Base-by-base conservation (phyloP, 2,113 vertebrate genomes). In the Cryptotis parvus region DNA sequence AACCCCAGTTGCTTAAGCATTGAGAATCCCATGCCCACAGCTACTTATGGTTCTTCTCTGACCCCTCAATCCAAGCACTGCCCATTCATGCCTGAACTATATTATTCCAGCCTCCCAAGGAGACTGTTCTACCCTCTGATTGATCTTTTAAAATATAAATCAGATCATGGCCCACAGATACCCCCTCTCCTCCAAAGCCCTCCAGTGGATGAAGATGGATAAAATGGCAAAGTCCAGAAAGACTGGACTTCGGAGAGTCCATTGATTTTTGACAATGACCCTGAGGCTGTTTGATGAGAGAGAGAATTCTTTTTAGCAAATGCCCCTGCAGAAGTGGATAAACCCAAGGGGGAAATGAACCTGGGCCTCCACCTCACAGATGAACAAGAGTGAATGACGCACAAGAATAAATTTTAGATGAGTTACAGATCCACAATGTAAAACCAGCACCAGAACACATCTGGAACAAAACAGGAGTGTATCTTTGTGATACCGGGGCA, bases 241-340 rank as follows among this genome's bases (percentile, higher is more conserved):
- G 22, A 91, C 55, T 66, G 63, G 37, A 11, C 12, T 31, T 55
- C 4, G 69, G 4, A 80, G 58, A 88, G 35, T 15, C 52, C 0
- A 66, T 77, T 89, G 92, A 80, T 91, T 93, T 89, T 81, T 80
- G 80, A 86, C n/a, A 22, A 85, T 91, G 55, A 55, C 61, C 61
- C 76, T 45, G 0, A 20, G 84, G 73, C 76, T 37, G 1, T 39
- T 63, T 31, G 31, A 10, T 11, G 68, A 79, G 80, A 41, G 66
- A 27, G 72, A 61, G 82, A 11, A 61, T 69, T 4, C n/a, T 49
- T 75, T 89, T 70, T 52, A 88, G 93, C 33, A 81, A 66, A 29
- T n/a, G 84, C 45, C n/a, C 69, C 27, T 9, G 52, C 87, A 43
- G 43, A 35, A 73, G 26, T 0, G 14, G 77, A 33, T 11, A 20